Percentiles rank a stretch among this genome's conserved stretches.
Conservation (phyloP, 1,140 invertebrate genomes). For the Heterodera schachtii region DNA sequence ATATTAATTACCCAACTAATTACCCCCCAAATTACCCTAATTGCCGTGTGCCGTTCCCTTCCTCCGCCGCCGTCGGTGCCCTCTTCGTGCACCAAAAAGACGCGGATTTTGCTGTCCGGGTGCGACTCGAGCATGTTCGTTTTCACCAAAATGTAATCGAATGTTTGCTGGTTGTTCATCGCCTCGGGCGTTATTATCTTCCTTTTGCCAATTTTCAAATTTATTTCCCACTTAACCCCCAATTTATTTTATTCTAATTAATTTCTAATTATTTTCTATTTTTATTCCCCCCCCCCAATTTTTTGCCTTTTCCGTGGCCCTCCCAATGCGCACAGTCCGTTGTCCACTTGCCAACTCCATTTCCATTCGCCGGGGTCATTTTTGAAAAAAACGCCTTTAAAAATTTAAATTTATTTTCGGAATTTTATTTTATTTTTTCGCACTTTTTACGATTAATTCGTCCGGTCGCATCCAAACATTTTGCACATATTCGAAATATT, state of each 20-base stretch:
- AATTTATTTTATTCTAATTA: background rate
- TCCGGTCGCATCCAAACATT: constrained; percentile 29
- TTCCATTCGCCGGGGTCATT: constrained; percentile 15
- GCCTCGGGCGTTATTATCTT: background rate
- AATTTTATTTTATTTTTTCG: background rate
- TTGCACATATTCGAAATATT: constrained; percentile 33
- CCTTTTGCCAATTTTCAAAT: background rate
- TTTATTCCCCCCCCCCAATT: background rate
- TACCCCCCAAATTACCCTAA: background rate
- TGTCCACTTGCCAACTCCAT: constrained; percentile 25
- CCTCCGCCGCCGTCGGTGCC: too few species aligned
- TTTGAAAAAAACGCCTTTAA: constrained; percentile 4
- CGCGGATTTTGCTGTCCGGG: constrained; percentile 18
- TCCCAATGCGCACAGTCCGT: constrained; percentile 28
- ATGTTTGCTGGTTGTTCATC: constrained; percentile 11
- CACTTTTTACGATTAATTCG: constrained; percentile 32
- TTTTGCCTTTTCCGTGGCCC: constrained; percentile 9
- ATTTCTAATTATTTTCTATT: background rate
- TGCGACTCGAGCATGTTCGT: constrained; percentile 25
- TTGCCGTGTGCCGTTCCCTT: background rate
- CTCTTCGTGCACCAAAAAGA: constrained; percentile 29
- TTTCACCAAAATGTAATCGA: constrained; percentile 38
- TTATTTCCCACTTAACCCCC: background rate
- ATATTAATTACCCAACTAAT: too few species aligned
- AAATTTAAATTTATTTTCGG: constrained; percentile 4